Base-by-base conservation (phyloP, 2,888 invertebrate genomes). In the Lepidocyrtinus sp. region DNA sequence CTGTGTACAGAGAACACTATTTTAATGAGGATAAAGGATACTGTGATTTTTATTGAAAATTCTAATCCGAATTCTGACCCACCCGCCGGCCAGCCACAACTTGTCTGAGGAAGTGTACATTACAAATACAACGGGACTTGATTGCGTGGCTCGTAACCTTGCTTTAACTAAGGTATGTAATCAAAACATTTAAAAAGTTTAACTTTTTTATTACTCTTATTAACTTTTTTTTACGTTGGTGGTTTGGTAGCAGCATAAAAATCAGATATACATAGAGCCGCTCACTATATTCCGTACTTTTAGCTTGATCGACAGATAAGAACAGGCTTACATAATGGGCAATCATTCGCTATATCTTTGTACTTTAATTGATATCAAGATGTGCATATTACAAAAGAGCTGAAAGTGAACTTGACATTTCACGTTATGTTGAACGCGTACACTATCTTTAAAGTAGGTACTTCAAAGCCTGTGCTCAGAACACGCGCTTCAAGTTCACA, bases 321-420 rank as follows among this genome's bases (percentile, higher is more conserved):
- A 36, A 12, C 5, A 36, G 36, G 12, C 5, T 36, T 36, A 36
- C 36, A 36, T 36, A 36, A 36, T 36, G 36, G 36, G 5, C 36
- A 36, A 36, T 36, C 19, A 21, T 67, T 67, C 36, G 27, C 21
- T 45, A 67, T 67, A 45, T 67, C 65, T 63, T 21, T 12, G 15
- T 21, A 24, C 45, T 5, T 7, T 22, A 36, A 26, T 27, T 45
- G 25, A n/a, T 67, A 9, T 69, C 15, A 24, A 67, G 7, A 67
- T 9, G 67, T 21, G 27, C 27, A 26, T 9, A 9, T 65, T 24
- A 72, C 21, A 46, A 3, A 45, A 21, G 46, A 21, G 70, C 21
- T 26, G 71, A 77, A 77, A 72, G 65, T 72, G 67, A 72, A 77
- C 67, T 77, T 77, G 77, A 77, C 77, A 77, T 25, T 45, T 77